These are phyloP conservation scores for Zosterops pallidus DNA, from an alignment of 2,113 vertebrate species.

Conservation along the genomic window DNA sequence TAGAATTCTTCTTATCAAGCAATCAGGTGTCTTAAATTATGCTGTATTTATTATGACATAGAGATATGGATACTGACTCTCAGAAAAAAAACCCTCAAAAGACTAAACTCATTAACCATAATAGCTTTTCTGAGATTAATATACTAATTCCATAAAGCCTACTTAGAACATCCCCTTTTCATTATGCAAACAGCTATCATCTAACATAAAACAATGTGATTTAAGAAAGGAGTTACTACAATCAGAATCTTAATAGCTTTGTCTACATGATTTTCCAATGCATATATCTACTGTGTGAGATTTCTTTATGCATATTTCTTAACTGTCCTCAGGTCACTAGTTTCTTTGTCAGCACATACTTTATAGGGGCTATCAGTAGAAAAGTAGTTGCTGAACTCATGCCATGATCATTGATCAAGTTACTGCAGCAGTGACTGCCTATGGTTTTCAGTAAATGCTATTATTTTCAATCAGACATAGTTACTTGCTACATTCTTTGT, in stretches of 20 bases:
- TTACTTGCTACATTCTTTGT: background rate
- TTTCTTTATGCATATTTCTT: background rate
- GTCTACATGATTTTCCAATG: background rate
- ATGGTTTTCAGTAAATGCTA: background rate
- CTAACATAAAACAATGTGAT: conserved; percentile 8
- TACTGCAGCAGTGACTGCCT: background rate
- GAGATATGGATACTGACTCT: background rate
- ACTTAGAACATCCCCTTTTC: background rate
- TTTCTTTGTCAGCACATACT: background rate
- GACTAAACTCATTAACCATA: conserved; percentile 5
- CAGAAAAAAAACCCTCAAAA: background rate
- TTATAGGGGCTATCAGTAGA: background rate
- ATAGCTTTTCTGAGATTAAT: conserved; percentile 18
- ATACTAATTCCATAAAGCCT: conserved; percentile 16
- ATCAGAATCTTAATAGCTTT: background rate
- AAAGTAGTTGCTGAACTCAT: background rate
- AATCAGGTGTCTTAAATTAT: background rate
- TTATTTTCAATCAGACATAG: background rate
- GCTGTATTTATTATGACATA: background rate
- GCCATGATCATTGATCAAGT: background rate
- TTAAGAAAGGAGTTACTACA: conserved; percentile 1
- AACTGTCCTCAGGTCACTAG: background rate
- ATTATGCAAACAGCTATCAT: conserved; percentile 8
- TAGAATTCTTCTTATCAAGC: background rate
- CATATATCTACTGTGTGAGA: background rate